Evolutionary conservation across 2,888 invertebrate species (phyloP).

Genomic region (Hipparchia sbordonii): DNA sequence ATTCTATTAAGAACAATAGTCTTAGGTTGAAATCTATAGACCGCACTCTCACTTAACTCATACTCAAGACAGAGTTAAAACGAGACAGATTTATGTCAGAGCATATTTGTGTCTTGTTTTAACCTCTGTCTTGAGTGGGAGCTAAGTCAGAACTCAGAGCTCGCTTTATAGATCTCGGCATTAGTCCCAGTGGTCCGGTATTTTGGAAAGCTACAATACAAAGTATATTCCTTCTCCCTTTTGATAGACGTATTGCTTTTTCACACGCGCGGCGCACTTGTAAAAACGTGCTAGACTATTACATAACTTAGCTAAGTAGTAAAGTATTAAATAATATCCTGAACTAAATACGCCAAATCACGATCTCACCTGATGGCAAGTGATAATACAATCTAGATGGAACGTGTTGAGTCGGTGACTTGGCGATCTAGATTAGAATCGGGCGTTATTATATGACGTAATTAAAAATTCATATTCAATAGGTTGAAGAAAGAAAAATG

Average conservation of each 20-base stretch:
- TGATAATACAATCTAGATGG: constrained; percentile 16
- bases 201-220: too few species aligned
- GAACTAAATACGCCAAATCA: constrained; percentile 10
- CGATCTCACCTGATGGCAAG: constrained; percentile 13
- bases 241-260: background rate
- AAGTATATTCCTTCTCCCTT: background rate
- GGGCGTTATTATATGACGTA: background rate
- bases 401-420: background rate
- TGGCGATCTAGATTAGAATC: background rate
- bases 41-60: too few species aligned
- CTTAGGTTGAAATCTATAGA: too few species aligned
- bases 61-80: too few species aligned
- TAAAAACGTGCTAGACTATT: background rate
- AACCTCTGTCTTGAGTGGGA: too few species aligned
- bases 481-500: background rate
- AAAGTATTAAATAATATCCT: constrained; percentile 21
- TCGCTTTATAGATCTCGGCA: too few species aligned
- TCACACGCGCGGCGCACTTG: background rate
- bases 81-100: too few species aligned
- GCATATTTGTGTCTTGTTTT: too few species aligned
- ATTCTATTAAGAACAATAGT: too few species aligned
- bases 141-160: too few species aligned
- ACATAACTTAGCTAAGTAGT: constrained; percentile 5
- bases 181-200: background rate
- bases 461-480: background rate